Evolutionary conservation across 2,888 invertebrate genomes (phyloP).

Genomic region (Meteorus colon): DNA sequence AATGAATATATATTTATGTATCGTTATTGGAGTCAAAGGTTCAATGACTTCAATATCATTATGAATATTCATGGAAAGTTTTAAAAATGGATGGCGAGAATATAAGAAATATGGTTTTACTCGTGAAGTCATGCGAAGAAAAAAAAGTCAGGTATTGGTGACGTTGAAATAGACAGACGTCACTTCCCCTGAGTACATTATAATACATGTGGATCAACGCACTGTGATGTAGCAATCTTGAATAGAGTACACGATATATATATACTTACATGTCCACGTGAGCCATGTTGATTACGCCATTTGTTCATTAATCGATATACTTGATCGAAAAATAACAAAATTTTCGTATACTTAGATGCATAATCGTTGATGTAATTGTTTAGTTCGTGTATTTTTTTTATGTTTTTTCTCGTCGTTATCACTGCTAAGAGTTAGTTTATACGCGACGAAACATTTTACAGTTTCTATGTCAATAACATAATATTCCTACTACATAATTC

Average conservation of each 20-base stretch:
- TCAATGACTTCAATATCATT: too few relatives aligned
- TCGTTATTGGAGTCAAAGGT: too few relatives aligned
- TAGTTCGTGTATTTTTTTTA: too few relatives aligned
- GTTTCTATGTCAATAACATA: conserved; percentile 28
- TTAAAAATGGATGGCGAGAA: too few relatives aligned
- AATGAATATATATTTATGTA: too few relatives aligned
- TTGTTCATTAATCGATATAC: background rate
- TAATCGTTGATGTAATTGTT: background rate
- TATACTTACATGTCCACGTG: conserved; percentile 20
- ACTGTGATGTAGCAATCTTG: conserved; percentile 15
- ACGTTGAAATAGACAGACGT: conserved; percentile 19
- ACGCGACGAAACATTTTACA: background rate
- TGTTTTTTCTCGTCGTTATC: background rate
- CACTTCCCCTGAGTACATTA: conserved; percentile 20
- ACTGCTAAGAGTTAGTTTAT: conserved; percentile 1
- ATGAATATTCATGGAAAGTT: too few relatives aligned
- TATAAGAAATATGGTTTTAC: too few relatives aligned
- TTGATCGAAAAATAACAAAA: background rate
- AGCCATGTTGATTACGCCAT: conserved; percentile 8
- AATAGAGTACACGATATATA: conserved; percentile 8
- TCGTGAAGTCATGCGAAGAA: background rate
- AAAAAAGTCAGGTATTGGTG: background rate
- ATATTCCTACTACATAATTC: background rate
- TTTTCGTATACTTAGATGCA: background rate
- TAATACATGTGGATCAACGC: conserved; percentile 8